Conservation (phyloP, 2,888 invertebrate genomes). For the Tuberolachnus salignus region DNA sequence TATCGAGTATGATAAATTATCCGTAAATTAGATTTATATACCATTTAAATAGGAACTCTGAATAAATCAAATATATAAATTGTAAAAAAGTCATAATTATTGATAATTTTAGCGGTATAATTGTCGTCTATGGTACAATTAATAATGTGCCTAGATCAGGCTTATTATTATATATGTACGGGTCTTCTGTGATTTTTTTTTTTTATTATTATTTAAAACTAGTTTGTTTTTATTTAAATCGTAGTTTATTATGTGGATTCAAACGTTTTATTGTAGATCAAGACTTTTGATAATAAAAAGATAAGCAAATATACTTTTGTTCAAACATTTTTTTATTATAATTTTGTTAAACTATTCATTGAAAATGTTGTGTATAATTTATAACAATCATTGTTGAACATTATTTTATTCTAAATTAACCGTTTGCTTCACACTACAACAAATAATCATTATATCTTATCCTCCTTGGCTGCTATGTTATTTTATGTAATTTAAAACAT, state of each 20-base stretch:
- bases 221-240: constrained; percentile 41
- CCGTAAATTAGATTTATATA: constrained; percentile 25
- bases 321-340: constrained; percentile 2
- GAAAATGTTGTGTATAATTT: background rate
- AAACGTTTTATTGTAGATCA: constrained; percentile 38
- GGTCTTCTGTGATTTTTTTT: constrained; percentile 53
- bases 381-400: background rate
- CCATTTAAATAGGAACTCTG: constrained; percentile 14
- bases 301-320: constrained; percentile 26
- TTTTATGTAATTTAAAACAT: constrained; percentile 30
- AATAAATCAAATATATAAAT: constrained; percentile 43
- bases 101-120: constrained; percentile 30
- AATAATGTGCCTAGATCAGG: constrained; percentile 38
- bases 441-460: constrained; percentile 14
- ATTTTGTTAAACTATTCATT: background rate
- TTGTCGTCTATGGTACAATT: constrained; percentile 20
- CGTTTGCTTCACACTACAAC: constrained; percentile 9
- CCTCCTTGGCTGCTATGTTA: constrained; percentile 15
- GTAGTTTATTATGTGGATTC: constrained; percentile 33
- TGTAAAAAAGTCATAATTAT: constrained; percentile 49
- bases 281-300: constrained; percentile 53
- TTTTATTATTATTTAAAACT: constrained; percentile 41
- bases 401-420: constrained; percentile 6
- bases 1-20: background rate
- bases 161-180: constrained; percentile 41